Evolutionary conservation across 2,113 vertebrate species (phyloP), one percentile per base, ranked within the genome.

Genomic region (Athene cunicularia): DNA sequence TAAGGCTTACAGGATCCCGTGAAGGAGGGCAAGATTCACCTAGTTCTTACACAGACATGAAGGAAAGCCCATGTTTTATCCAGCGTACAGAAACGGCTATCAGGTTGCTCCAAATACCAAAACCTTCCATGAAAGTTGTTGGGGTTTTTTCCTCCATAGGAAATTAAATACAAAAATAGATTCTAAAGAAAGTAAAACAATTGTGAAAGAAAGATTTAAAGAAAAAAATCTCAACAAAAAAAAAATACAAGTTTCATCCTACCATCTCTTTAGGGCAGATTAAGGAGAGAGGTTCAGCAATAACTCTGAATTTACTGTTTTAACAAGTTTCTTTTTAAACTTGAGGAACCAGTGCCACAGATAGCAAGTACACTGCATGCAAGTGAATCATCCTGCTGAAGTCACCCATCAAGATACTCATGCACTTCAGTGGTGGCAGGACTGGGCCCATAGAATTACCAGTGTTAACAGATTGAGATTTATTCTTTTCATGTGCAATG

Each of bases 141-240:
- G 39, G 39, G 39, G 80, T 84, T 62, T 66, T 83, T 87, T 62
- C 80, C 87, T 97, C 84, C 59, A 32, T 22, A 97, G 96, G 94
- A 97, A 97, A 97, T 96, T 93, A 97, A 97, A 96, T 95, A 95
- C 86, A 96, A 95, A 97, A 95, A 91, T 32, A 97, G 93, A 76
- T 95, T 90, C 74, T 86, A 95, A 95, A 97, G 79, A 95, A 97
- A 97, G 90, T 15, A 96, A 94, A 97, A 96, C 45, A 94, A 68
- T 94, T 59, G 84, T 56, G 35, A 94, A 95, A 97, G 35, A 89
- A 96, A 95, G 50, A 71, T 72, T 70, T 39, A 27, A 8, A 64
- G 64, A 84, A 68, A 92, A 84, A 88, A 91, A 75, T 41, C 53
- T 81, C 59, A 94, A 94, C 59, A 58, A 83, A 60, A 82, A 88